Evolutionary conservation across 2,113 vertebrate genomes (phyloP).

Genomic region (Sebastes fasciatus): DNA sequence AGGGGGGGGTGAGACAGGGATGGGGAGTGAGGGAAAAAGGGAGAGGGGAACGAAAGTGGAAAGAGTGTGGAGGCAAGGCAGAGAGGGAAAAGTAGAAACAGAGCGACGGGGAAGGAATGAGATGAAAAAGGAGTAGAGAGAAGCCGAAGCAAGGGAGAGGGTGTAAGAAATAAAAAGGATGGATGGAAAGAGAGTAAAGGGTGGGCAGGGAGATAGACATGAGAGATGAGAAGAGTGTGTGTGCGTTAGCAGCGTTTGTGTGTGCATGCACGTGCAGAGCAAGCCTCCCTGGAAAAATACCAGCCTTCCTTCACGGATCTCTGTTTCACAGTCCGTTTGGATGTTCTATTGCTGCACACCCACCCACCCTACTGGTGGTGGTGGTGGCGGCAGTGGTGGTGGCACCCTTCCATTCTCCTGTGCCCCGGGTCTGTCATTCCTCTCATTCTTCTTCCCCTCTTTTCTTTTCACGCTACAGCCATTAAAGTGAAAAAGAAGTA

Average conservation of each 20-base stretch:
- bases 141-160: background rate
- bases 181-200: slow-evolving; percentile 1
- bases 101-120: background rate
- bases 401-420: slow-evolving; percentile 23
- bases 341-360: slow-evolving; percentile 16
- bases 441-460: background rate
- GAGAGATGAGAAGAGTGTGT: slow-evolving; percentile 5
- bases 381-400: background rate
- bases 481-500: background rate
- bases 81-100: slow-evolving; percentile 9
- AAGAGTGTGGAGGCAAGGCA: slow-evolving; percentile 20
- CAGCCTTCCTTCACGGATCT: slow-evolving; percentile 42
- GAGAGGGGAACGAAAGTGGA: slow-evolving; percentile 21
- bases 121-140: slow-evolving; percentile 2
- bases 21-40: slow-evolving; percentile 8
- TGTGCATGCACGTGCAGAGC: slow-evolving; percentile 21
- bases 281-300: slow-evolving; percentile 61
- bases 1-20: slow-evolving; percentile 17
- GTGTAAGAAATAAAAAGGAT: slow-evolving; percentile 1
- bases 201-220: background rate
- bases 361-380: background rate
- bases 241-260: background rate
- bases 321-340: slow-evolving; percentile 41
- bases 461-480: background rate
- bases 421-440: slow-evolving; percentile 34